Percentiles rank a stretch among this genome's conserved stretches.
These are phyloP conservation scores for Synanthedon andrenaeformis DNA, from an alignment of 2,888 invertebrate species.

Conservation along the genomic window DNA sequence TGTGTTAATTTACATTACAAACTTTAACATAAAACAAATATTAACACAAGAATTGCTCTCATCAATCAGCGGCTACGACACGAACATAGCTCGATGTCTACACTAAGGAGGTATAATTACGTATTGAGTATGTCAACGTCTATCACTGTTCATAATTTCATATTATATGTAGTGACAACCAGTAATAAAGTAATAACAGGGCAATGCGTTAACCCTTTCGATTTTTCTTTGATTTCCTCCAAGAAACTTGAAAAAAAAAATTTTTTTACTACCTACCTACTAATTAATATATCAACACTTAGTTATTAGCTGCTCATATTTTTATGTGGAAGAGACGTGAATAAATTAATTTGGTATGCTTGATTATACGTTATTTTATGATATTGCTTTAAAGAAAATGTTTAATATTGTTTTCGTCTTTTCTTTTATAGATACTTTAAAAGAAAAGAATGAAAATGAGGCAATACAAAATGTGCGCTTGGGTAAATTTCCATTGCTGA, in stretches of 20 bases:
- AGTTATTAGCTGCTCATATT: constrained; percentile 16
- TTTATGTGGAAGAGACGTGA: constrained; percentile 2
- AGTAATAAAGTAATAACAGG: constrained; percentile 59
- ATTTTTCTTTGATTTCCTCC: constrained; percentile 59
- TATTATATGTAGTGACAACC: constrained; percentile 28
- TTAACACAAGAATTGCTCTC: not conserved
- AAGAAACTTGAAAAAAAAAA: constrained; percentile 16
- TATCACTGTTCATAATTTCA: constrained; percentile 24
- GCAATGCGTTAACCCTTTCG: constrained; percentile 40
- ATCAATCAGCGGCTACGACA: not conserved
- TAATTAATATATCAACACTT: constrained; percentile 28
- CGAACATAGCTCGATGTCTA: not conserved
- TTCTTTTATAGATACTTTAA: too few relatives aligned
- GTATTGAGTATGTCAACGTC: constrained; percentile 34
- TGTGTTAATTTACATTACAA: too few relatives aligned
- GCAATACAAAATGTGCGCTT: too few relatives aligned
- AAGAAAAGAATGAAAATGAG: too few relatives aligned
- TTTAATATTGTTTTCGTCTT: too few relatives aligned
- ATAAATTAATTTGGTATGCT: constrained; percentile 5
- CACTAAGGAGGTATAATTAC: not conserved
- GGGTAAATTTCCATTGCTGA: too few relatives aligned
- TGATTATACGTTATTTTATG: constrained; percentile 6
- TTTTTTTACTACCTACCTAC: constrained; percentile 44
- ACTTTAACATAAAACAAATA: not conserved
- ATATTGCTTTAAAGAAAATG: too few relatives aligned